Evolutionary conservation across 2,888 invertebrate genomes (phyloP).

Genomic region (Ryuthela nishihirai): DNA sequence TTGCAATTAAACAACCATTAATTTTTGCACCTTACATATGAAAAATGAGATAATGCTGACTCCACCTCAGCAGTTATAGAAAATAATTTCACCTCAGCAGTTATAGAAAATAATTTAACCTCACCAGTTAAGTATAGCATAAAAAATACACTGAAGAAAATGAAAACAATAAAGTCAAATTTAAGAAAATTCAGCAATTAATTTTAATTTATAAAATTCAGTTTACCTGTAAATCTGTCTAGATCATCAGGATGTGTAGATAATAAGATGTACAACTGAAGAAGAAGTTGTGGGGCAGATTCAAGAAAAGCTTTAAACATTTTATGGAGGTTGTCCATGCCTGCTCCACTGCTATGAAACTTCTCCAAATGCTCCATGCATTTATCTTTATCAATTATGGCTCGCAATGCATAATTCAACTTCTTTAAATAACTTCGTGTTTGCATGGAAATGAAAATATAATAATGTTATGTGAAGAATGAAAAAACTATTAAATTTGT

Average conservation of each 20-base stretch:
- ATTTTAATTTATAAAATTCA: neutral
- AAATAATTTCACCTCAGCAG: too few species aligned
- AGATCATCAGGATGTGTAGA: conserved; percentile 13
- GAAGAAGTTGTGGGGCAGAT: conserved; percentile 66
- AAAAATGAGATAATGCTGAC: too few species aligned
- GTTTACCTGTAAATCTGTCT: conserved; percentile 26
- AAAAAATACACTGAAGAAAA: too few species aligned
- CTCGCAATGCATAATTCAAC: conserved; percentile 25
- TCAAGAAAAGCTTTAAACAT: conserved; percentile 68
- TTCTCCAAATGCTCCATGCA: conserved; percentile 27
- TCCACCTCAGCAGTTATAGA: too few species aligned
- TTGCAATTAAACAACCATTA: too few species aligned
- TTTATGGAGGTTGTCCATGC: conserved; percentile 63
- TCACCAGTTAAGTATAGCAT: too few species aligned
- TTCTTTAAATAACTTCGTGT: conserved; percentile 27
- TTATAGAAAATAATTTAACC: too few species aligned
- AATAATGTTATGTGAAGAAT: neutral
- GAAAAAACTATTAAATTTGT: too few species aligned
- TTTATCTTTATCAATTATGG: conserved; percentile 25
- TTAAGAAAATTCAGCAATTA: neutral
- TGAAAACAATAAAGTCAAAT: too few species aligned
- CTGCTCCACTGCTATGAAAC: conserved; percentile 47
- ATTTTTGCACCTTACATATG: too few species aligned
- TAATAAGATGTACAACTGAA: conserved; percentile 64
- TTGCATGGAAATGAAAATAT: neutral